A percentile compares a stretch with the other conserved stretches of the same genome.
Evolutionary conservation across 2,113 vertebrate species (phyloP).

Genomic region (Argyrosomus japonicus): DNA sequence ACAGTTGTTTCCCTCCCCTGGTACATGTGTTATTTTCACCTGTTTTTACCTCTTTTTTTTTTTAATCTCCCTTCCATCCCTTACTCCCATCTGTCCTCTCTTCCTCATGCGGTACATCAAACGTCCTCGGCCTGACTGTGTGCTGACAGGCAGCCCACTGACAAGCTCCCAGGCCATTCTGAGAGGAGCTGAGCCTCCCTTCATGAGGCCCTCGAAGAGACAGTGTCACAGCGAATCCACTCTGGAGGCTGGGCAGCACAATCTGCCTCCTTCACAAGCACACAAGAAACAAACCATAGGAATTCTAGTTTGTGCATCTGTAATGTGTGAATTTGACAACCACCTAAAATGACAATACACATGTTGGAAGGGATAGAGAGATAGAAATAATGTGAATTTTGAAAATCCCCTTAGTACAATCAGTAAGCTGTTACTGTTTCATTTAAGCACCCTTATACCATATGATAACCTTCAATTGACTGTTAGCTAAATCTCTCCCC

Average conservation of each 20-base stretch:
- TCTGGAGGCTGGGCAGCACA: constrained; percentile 53
- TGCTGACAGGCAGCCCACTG: constrained; percentile 77
- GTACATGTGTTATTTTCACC: constrained; percentile 57
- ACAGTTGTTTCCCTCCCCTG: constrained; percentile 8
- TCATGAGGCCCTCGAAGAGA: constrained; percentile 72
- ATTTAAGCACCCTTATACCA: background rate
- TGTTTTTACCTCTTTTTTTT: constrained; percentile 43
- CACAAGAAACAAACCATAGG: constrained; percentile 47
- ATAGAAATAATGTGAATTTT: background rate
- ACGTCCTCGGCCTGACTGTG: constrained; percentile 58
- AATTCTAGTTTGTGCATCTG: constrained; percentile 39
- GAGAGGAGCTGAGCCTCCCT: constrained; percentile 63
- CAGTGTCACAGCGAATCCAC: constrained; percentile 77
- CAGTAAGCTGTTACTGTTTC: background rate
- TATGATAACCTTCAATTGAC: background rate
- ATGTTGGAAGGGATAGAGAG: background rate
- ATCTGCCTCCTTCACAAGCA: constrained; percentile 48
- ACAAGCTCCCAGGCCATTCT: constrained; percentile 76
- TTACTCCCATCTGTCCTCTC: constrained; percentile 61
- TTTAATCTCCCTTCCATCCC: constrained; percentile 28
- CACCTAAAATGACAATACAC: background rate
- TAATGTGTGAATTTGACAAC: background rate
- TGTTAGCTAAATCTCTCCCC: background rate
- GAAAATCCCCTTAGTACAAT: background rate
- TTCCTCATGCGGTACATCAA: constrained; percentile 66